Base-by-base conservation (phyloP, 2,113 vertebrate genomes). In the Brachyistius frenatus region DNA sequence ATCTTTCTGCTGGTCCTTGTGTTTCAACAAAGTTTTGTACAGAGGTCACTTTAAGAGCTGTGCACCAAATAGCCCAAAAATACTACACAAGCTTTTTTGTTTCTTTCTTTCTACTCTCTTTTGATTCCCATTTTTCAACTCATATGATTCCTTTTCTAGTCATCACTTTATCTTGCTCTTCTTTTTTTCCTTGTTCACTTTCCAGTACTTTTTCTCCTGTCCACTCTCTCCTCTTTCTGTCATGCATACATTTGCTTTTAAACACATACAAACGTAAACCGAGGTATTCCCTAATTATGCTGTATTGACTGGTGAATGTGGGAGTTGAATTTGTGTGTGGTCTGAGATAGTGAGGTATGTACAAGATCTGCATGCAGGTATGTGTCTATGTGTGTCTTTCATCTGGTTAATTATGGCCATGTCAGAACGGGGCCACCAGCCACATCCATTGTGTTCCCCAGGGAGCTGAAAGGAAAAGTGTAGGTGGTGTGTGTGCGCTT, bases 321-420 rank as follows among this genome's bases (percentile, higher is more conserved):
- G 79, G 76, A 70, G 65, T 52, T 60, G 46, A 7, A n/a, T 80
- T 71, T 68, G 41, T 76, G 80, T 55, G 67, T 35, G 52, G 64
- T 63, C 35, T 61, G 71, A 76, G 76, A 79, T 54, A 81, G 44
- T 49, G 68, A 57, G 71, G 33, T 69, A 23, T 46, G 61, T 53
- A 73, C 70, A 37, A 75, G 75, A 73, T 56, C 41, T 62, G 55
- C 23, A 47, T 23, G 23, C 23, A 23, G 23, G 70, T 80, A 31
- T 37, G 13, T 67, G 41, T 69, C 14, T 66, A 36, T 39, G 4
- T 30, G 23, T 52, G 49, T 78, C 67, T 84, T 86, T 87, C 76
- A 86, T 86, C 77, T 77, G 6, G 54, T 71, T 83, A 88, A 90
- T 88, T 77, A 90, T 84, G 79, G 65, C 71, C 85, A 66, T 31